Evolutionary conservation across 1,140 invertebrate genomes (phyloP).

Genomic region (Drosophila yakuba): DNA sequence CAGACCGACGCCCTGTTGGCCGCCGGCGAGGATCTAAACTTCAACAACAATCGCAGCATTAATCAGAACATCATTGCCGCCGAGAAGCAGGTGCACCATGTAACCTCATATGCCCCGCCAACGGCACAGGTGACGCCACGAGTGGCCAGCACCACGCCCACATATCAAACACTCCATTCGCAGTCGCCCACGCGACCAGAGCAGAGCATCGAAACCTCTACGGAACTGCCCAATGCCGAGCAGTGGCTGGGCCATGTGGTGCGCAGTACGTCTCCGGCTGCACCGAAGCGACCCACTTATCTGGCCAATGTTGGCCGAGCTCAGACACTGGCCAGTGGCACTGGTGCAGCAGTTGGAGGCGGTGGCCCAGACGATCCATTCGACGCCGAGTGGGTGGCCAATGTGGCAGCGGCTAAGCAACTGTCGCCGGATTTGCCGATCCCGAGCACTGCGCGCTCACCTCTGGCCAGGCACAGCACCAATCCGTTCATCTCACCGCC

Average conservation of each 20-base stretch:
- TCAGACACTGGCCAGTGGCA: constrained; percentile 86
- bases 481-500: constrained; percentile 86
- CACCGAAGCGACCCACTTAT: constrained; percentile 86
- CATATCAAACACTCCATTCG: constrained; percentile 54
- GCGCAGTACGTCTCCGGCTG: constrained; percentile 85
- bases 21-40: constrained; percentile 87
- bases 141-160: constrained; percentile 61
- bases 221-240: constrained; percentile 89
- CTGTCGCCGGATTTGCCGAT: constrained; percentile 73
- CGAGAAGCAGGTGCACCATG: constrained; percentile 73
- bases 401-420: constrained; percentile 76
- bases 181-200: constrained; percentile 61
- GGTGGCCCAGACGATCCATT: constrained; percentile 89
- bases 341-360: constrained; percentile 34
- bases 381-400: constrained; percentile 93
- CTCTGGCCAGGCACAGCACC: constrained; percentile 82
- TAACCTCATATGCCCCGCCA: constrained; percentile 43
- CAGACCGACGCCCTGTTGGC: constrained; percentile 87
- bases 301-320: constrained; percentile 87
- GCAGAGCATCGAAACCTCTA: constrained; percentile 17
- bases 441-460: constrained; percentile 42
- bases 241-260: constrained; percentile 92
- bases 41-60: constrained; percentile 86
- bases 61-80: constrained; percentile 86
- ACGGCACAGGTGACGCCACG: constrained; percentile 41